A percentile compares a stretch with the other conserved stretches of the same genome.
Conservation (phyloP, 2,113 vertebrate genomes). For the Euleptes europaea region DNA sequence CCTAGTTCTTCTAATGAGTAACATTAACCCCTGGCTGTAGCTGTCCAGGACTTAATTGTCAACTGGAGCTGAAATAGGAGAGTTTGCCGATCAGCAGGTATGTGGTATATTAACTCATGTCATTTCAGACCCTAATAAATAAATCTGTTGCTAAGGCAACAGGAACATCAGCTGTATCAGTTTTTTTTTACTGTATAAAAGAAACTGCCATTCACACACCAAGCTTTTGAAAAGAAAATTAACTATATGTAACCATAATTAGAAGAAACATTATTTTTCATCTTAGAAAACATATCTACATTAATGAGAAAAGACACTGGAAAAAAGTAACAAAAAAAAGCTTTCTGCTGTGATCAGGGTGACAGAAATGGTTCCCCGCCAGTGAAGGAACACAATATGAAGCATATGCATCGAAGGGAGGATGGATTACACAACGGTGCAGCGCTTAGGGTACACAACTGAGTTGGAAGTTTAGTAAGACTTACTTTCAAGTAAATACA, state of each 20-base stretch:
- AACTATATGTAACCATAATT: constrained; percentile 84
- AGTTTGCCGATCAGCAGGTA: constrained; percentile 94
- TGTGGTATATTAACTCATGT: constrained; percentile 90
- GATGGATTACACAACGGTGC: constrained; percentile 58
- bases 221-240: constrained; percentile 79
- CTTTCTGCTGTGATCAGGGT: constrained; percentile 59
- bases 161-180: constrained; percentile 75
- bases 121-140: constrained; percentile 89
- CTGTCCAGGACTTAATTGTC: constrained; percentile 99
- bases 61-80: constrained; percentile 93
- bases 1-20: constrained; percentile 99
- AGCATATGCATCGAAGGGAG: constrained; percentile 48
- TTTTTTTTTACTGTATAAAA: constrained; percentile 67
- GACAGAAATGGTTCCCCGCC: constrained; percentile 62
- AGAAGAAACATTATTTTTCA: constrained; percentile 82
- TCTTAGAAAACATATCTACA: constrained; percentile 75
- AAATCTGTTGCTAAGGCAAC: constrained; percentile 90
- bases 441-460: constrained; percentile 2
- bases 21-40: constrained; percentile 99
- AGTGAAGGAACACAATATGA: constrained; percentile 54
- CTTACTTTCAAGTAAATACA: neutral
- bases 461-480: neutral
- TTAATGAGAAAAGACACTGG: constrained; percentile 72
- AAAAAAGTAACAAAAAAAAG: constrained; percentile 60
- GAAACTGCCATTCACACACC: constrained; percentile 81